Evolutionary conservation across 2,113 vertebrate genomes (phyloP), one percentile per base, ranked within the genome.

Genomic region (Zosterops pallidus): DNA sequence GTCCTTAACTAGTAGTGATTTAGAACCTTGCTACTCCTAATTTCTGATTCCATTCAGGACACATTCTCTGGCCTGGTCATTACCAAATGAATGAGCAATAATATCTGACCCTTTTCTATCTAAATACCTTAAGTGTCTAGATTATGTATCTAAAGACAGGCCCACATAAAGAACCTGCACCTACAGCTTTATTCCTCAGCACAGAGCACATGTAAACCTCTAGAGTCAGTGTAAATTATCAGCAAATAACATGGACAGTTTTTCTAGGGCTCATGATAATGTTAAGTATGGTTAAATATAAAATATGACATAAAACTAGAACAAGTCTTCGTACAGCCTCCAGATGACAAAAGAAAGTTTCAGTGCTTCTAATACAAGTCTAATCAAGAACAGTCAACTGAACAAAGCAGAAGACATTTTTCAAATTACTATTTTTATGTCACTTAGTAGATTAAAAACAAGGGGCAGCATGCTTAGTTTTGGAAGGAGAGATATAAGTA

Each of bases 371-470:
- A 50, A 35, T 57, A 52, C 12, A 52, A 70, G 37, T 37, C 49
- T 60, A 46, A 79, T 70, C 31, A 95, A 74, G 78, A 77, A 75
- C 57, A 85, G 83, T 49, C 53, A 77, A 56, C 25, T 85, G 64
- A 92, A 70, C 41, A 85, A 59, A 63, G 29, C 6, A 71, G 25
- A 60, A 35, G 35, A 60, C 37, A 74, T 90, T 85, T 93, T 60
- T 65, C 63, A 95, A 74, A 78, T 53, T 4, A 75, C 64, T 39
- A 31, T 94, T 95, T 74, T 59, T 94, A 86, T 72, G 71, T 71
- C 75, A 60, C 57, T 90, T 94, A 83, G 69, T 79, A 85, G 89
- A 92, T 92, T 90, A 94, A 97, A 95, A 92, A 29, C 64, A 57
- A 96, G 79, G 22, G 35, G 64, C 71, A 84, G n/a, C 53, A 46